phyloP scores from a whole-genome alignment of 2,888 invertebrate genomes.

The Vesta saturnalis region DNA sequence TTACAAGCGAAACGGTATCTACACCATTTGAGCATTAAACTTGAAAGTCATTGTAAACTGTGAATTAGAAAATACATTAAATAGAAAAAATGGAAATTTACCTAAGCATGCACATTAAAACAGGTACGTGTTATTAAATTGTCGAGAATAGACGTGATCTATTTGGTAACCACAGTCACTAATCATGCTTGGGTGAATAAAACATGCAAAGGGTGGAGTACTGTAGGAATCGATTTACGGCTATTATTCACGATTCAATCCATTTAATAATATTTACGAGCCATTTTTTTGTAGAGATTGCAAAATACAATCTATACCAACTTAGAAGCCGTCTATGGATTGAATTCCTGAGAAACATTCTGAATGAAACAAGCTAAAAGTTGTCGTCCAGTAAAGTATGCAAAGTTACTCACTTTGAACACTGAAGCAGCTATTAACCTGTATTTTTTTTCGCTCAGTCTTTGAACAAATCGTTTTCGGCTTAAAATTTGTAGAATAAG shows the following conservation, averaged over 20 bases:
- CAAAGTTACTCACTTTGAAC: slow-evolving; percentile 27
- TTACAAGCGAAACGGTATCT: no score
- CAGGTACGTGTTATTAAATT: slow-evolving; percentile 53
- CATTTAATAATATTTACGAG: slow-evolving; percentile 42
- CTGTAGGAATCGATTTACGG: slow-evolving; percentile 47
- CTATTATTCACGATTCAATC: slow-evolving; percentile 49
- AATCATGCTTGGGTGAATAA: slow-evolving; percentile 53
- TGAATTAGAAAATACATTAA: slow-evolving; percentile 6
- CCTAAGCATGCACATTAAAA: background rate
- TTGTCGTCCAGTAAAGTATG: slow-evolving; percentile 26
- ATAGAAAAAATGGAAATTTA: slow-evolving; percentile 46
- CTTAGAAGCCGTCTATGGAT: slow-evolving; percentile 11
- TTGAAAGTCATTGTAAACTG: no score
- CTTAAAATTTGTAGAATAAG: no score
- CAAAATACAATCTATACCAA: slow-evolving; percentile 16
- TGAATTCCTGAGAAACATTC: slow-evolving; percentile 20
- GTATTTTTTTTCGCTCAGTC: no score
- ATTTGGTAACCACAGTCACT: slow-evolving; percentile 52
- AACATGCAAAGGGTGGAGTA: slow-evolving; percentile 56
- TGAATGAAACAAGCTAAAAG: slow-evolving; percentile 21
- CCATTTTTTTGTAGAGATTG: slow-evolving; percentile 22
- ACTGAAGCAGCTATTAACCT: slow-evolving; percentile 16
- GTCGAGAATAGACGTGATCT: slow-evolving; percentile 53
- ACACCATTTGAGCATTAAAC: no score
- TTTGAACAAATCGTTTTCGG: no score